Evolutionary conservation across 2,888 invertebrate species (phyloP), one percentile per base, ranked within the genome.

Genomic region (Oligia strigilis): DNA sequence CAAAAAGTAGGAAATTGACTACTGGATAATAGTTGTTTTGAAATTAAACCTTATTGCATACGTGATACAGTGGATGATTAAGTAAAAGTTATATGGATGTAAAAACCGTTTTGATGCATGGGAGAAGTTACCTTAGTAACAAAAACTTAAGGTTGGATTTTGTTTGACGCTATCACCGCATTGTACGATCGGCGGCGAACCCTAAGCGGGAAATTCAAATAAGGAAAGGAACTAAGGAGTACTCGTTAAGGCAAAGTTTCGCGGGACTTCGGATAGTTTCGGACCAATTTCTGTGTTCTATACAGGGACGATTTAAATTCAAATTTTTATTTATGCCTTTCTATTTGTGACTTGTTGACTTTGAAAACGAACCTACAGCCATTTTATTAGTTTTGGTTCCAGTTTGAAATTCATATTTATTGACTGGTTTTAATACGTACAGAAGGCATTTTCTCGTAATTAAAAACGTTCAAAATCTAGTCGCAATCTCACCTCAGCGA

Each of bases 151-250:
- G 90, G 91, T 91, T 82, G 82, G 81, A 82, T 88, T 91, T 92
- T 82, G 77, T 89, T 89, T 86, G 83, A 58, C 62, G 46, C 62
- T 62, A 60, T 85, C 71, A 75, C 60, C 72, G 85, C 83, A 89
- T 85, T 81, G 83, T 80, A 78, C 69, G 83, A 90, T 91, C 90
- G 89, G 74, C 71, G 52, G 83, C 86, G 78, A 87, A 87, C 89
- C 78, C 88, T 90, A 90, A 91, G 92, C 92, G 92, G 89, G 91
- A 93, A 93, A 94, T 94, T 94, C 92, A 93, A 94, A 95, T 93
- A 94, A 90, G 93, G 92, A 91, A 94, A 90, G 93, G 92, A 91
- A 92, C 88, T 92, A 92, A 91, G 91, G 86, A 88, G 87, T 86
- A 76, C 89, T 90, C 90, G 90, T 93, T 93, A 93, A 91, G 91